Evolutionary conservation across 2,797 vertebrate species (phyloP).

Genomic region (Centropyge bicolor): DNA sequence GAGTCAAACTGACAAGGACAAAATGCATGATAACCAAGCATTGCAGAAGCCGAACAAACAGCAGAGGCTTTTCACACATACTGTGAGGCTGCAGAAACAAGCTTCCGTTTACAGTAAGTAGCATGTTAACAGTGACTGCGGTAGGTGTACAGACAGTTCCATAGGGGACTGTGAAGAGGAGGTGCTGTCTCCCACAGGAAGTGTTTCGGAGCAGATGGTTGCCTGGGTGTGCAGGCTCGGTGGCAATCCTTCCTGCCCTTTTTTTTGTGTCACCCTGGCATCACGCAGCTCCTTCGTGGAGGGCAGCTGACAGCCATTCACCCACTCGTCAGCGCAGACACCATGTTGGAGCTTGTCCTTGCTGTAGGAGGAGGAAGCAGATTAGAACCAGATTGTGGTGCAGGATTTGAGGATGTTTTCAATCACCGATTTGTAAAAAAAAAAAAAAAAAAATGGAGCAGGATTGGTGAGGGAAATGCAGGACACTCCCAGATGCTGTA

Average conservation of each 20-base stretch:
- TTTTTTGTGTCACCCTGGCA: conserved; percentile 60
- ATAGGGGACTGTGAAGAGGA: conserved; percentile 52
- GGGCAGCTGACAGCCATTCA: conserved; percentile 73
- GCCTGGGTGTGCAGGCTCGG: conserved; percentile 67
- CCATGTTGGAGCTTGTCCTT: conserved; percentile 65
- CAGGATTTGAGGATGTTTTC: conserved; percentile 66
- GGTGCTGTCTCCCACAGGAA: conserved; percentile 61
- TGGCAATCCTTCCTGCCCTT: conserved; percentile 65
- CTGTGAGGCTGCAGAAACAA: conserved; percentile 22
- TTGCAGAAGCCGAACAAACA: neutral
- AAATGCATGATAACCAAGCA: neutral
- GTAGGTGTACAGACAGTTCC: conserved; percentile 50
- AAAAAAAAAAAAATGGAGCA: conserved; percentile 30
- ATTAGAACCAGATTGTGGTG: conserved; percentile 66
- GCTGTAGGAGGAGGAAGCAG: conserved; percentile 55
- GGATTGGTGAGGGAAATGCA: conserved; percentile 25
- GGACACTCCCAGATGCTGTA: conserved; percentile 7
- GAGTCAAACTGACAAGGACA: neutral
- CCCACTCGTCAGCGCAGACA: conserved; percentile 66
- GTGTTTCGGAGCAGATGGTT: conserved; percentile 77
- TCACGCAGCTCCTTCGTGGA: conserved; percentile 67
- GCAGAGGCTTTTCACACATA: conserved; percentile 12
- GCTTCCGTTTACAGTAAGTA: conserved; percentile 43
- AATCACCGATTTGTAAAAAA: conserved; percentile 45
- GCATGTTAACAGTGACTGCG: conserved; percentile 38